These are phyloP conservation scores for Sialis fuliginosa DNA, from an alignment of 2,888 invertebrate genomes.

Conservation along the genomic window DNA sequence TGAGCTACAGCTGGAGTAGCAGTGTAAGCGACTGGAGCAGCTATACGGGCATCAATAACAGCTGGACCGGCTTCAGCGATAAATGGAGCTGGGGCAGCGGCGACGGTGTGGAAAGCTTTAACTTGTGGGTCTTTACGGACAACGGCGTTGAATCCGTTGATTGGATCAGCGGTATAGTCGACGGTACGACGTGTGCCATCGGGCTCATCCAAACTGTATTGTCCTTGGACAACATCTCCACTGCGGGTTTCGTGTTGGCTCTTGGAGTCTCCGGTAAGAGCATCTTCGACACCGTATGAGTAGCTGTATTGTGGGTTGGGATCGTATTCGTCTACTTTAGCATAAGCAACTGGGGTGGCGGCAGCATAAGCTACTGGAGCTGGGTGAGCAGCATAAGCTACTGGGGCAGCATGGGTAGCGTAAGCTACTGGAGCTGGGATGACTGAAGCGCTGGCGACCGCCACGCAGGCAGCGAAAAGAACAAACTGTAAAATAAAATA, in stretches of 20 bases:
- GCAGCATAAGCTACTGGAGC: constrained; percentile 5
- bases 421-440: constrained; percentile 6
- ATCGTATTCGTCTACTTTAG: constrained; percentile 20
- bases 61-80: constrained; percentile 3
- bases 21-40: constrained; percentile 6
- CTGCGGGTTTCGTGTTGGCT: constrained; percentile 27
- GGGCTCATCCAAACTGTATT: constrained; percentile 27
- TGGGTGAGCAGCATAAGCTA: constrained; percentile 3
- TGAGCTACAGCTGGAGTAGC: neutral
- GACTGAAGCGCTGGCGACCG: constrained; percentile 13
- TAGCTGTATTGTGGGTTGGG: constrained; percentile 30
- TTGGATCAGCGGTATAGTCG: constrained; percentile 29
- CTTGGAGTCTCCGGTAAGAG: constrained; percentile 28
- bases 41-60: constrained; percentile 3
- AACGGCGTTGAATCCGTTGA: constrained; percentile 30
- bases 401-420: neutral
- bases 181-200: constrained; percentile 29
- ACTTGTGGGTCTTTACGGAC: constrained; percentile 17
- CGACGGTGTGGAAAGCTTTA: constrained; percentile 15
- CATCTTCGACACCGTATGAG: constrained; percentile 28
- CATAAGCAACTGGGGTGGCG: constrained; percentile 3
- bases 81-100: constrained; percentile 1
- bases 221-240: constrained; percentile 29
- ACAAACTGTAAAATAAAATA: too few species aligned
- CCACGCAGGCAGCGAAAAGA: constrained; percentile 14